Conservation (phyloP, 2,888 invertebrate species). For the Orthonychiurus folsomi region DNA sequence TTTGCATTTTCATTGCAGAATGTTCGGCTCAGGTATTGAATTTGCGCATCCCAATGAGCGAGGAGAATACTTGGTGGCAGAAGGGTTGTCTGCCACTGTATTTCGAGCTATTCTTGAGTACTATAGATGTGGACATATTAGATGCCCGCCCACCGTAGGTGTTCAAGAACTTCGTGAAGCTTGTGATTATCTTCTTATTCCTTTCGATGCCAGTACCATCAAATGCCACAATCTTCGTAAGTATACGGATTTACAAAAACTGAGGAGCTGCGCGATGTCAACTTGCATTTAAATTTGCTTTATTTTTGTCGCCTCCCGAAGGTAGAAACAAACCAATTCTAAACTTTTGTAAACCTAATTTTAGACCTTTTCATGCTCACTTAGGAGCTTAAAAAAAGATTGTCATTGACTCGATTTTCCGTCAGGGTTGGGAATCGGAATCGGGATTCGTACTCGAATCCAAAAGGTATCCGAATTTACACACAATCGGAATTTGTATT, state of each 20-base stretch:
- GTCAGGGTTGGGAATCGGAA: too few relatives aligned
- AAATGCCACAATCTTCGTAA: slow-evolving; percentile 91
- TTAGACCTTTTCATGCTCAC: too few relatives aligned
- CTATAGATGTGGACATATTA: slow-evolving; percentile 80
- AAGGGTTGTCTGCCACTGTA: slow-evolving; percentile 89
- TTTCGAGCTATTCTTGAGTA: slow-evolving; percentile 92
- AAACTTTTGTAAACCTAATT: too few relatives aligned
- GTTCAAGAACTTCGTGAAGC: slow-evolving; percentile 96
- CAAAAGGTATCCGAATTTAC: too few relatives aligned
- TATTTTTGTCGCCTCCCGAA: background rate
- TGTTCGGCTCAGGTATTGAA: slow-evolving; percentile 88
- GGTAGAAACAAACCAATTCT: background rate
- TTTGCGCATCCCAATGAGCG: slow-evolving; percentile 90
- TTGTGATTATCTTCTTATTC: slow-evolving; percentile 94
- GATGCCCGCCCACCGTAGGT: slow-evolving; percentile 90
- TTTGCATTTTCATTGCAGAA: slow-evolving; percentile 50
- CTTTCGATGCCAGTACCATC: slow-evolving; percentile 91
- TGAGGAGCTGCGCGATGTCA: background rate
- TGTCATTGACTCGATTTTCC: too few relatives aligned
- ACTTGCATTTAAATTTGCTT: slow-evolving; percentile 1
- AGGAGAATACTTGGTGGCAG: slow-evolving; percentile 94
- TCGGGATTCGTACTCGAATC: too few relatives aligned
- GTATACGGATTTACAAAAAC: slow-evolving; percentile 45
- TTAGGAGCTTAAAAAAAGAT: too few relatives aligned
- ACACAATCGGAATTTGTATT: too few relatives aligned